Conservation (phyloP, 2,113 vertebrate species). For the Phrynosoma platyrhinos region DNA sequence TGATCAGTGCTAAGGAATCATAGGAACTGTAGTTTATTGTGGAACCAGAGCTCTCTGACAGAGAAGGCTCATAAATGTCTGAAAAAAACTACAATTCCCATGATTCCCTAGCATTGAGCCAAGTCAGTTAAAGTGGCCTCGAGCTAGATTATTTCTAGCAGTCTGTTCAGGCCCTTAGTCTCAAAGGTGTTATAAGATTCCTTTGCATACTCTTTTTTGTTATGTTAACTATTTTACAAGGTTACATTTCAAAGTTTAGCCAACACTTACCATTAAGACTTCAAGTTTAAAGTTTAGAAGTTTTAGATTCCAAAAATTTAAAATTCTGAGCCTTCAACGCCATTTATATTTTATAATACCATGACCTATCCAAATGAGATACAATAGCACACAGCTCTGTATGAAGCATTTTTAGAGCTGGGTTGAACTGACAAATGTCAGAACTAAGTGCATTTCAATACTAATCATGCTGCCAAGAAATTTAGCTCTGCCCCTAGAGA, state of each 20-base stretch:
- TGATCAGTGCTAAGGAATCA: no score
- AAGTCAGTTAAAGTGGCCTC: no score
- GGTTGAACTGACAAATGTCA: constrained; percentile 68
- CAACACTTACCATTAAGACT: constrained; percentile 81
- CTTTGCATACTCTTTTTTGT: background rate
- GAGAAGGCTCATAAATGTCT: no score
- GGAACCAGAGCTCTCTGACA: no score
- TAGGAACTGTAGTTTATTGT: no score
- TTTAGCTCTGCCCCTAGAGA: constrained; percentile 21
- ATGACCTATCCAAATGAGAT: constrained; percentile 84
- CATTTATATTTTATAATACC: constrained; percentile 85
- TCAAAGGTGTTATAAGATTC: background rate
- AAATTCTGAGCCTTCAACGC: constrained; percentile 84
- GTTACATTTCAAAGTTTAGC: constrained; percentile 34
- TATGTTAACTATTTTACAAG: constrained; percentile 64
- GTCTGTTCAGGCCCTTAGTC: background rate
- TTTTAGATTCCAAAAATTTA: constrained; percentile 62
- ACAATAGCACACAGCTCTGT: constrained; percentile 84
- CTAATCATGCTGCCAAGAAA: constrained; percentile 51
- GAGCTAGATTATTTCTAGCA: no score
- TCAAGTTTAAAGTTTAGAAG: constrained; percentile 51
- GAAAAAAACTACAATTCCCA: no score
- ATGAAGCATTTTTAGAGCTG: constrained; percentile 83
- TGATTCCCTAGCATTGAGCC: no score
- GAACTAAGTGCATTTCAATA: constrained; percentile 56